Percentiles rank a stretch among this genome's conserved stretches.
phyloP scores from a whole-genome alignment of 2,113 vertebrate species.

The Thoracochromis brauschi region DNA sequence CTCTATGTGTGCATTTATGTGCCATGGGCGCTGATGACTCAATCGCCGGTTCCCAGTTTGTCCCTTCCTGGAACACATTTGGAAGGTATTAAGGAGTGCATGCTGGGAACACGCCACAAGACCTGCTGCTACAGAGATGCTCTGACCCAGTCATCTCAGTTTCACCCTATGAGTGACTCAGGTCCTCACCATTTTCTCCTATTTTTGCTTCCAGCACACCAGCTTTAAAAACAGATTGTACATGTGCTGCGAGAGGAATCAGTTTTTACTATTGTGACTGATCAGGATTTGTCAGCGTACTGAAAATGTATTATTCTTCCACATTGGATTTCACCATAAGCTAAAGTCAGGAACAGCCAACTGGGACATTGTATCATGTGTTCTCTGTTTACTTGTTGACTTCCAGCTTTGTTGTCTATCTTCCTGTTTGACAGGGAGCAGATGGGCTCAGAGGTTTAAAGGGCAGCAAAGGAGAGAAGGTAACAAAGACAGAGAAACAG shows the following conservation, averaged over 20 bases:
- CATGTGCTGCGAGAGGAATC: neutral
- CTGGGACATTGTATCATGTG: neutral
- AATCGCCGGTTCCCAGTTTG: neutral
- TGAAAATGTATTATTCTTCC: neutral
- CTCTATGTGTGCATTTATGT: neutral
- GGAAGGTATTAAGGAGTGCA: neutral
- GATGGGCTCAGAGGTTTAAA: conserved; percentile 92
- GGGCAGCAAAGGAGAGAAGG: conserved; percentile 96
- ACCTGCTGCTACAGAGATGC: neutral
- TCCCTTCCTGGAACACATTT: neutral
- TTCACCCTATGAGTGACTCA: neutral
- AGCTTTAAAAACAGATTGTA: neutral
- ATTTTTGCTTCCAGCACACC: neutral
- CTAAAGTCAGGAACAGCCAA: neutral
- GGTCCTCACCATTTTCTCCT: neutral
- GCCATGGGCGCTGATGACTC: neutral
- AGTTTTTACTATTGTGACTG: neutral
- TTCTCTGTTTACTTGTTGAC: neutral
- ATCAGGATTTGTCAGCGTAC: neutral
- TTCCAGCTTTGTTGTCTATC: neutral
- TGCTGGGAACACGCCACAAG: neutral
- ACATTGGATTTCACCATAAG: neutral
- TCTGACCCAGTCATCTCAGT: neutral
- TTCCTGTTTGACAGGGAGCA: conserved; percentile 77
- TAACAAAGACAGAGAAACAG: conserved; percentile 52